Evolutionary conservation across 1,140 invertebrate species (phyloP).

Genomic region (Magallana angulata): DNA sequence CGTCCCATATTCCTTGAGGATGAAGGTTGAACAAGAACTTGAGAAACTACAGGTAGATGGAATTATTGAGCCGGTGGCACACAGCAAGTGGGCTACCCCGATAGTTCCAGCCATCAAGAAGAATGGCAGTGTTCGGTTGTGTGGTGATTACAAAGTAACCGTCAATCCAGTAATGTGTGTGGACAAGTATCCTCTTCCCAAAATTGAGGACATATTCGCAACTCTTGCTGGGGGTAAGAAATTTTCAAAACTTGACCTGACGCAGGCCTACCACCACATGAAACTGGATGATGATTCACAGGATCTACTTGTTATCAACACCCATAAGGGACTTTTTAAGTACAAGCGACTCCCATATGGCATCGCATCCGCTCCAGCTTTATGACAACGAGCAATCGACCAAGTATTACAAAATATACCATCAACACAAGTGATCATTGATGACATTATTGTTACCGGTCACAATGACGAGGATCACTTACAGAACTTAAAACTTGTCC

Average conservation of each 20-base stretch:
- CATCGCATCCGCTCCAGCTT: slow-evolving; percentile 79
- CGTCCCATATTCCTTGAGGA: slow-evolving; percentile 76
- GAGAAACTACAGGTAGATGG: slow-evolving; percentile 72
- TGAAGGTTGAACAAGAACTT: slow-evolving; percentile 76
- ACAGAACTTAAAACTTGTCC: slow-evolving; percentile 46
- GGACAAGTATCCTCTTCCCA: slow-evolving; percentile 70
- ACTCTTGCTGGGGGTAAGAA: slow-evolving; percentile 55
- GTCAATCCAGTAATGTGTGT: slow-evolving; percentile 69
- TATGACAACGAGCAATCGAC: slow-evolving; percentile 77
- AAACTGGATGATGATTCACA: slow-evolving; percentile 64
- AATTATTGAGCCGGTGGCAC: slow-evolving; percentile 75
- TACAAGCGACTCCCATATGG: slow-evolving; percentile 71
- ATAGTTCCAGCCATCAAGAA: slow-evolving; percentile 76
- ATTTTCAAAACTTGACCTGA: slow-evolving; percentile 54
- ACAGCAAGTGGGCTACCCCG: slow-evolving; percentile 74
- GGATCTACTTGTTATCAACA: slow-evolving; percentile 61
- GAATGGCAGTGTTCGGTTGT: slow-evolving; percentile 73
- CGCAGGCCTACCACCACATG: slow-evolving; percentile 64
- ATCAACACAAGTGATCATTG: slow-evolving; percentile 55
- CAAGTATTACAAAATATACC: slow-evolving; percentile 10
- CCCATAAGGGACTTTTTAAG: slow-evolving; percentile 58
- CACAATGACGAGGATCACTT: slow-evolving; percentile 43
- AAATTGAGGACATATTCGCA: slow-evolving; percentile 69
- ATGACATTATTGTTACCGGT: slow-evolving; percentile 59
- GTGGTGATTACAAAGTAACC: slow-evolving; percentile 76